A percentile compares a stretch with the other conserved stretches of the same genome.
Conservation (phyloP, 1,140 invertebrate species). For the Zaprionus davidi region DNA sequence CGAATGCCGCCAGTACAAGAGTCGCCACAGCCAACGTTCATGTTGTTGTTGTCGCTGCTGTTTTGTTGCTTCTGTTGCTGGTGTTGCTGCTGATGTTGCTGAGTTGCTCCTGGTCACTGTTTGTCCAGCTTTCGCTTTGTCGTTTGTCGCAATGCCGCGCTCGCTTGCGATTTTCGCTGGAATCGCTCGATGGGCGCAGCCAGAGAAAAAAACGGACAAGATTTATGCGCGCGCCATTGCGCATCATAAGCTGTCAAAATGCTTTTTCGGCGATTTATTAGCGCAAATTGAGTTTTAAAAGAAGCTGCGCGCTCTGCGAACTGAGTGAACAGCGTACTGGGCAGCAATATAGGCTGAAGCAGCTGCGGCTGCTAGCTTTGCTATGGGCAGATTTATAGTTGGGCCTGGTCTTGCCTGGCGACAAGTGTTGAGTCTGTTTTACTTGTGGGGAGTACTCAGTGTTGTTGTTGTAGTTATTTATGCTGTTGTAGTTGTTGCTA, state of each 20-base stretch:
- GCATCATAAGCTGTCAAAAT: slow-evolving; percentile 82
- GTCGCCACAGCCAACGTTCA: slow-evolving; percentile 16
- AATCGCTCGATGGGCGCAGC: slow-evolving; percentile 48
- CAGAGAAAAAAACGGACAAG: slow-evolving; percentile 53
- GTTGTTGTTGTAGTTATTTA: slow-evolving; percentile 21
- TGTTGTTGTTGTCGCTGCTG: background rate
- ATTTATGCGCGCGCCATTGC: slow-evolving; percentile 79
- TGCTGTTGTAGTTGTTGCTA: slow-evolving; percentile 9
- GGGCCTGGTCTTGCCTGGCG: slow-evolving; percentile 15
- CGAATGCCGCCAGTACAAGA: slow-evolving; percentile 64
- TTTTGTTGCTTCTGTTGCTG: background rate
- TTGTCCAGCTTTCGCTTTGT: slow-evolving; percentile 37
- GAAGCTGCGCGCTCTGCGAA: slow-evolving; percentile 49
- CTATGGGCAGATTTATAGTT: slow-evolving; percentile 60
- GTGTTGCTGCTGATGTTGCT: slow-evolving; percentile 3
- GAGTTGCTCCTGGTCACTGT: slow-evolving; percentile 11
- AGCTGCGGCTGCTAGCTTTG: background rate
- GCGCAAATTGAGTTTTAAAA: slow-evolving; percentile 83
- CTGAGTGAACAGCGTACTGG: slow-evolving; percentile 14
- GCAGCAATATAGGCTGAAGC: slow-evolving; percentile 16
- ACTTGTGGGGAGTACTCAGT: slow-evolving; percentile 16
- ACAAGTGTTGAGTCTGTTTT: slow-evolving; percentile 46
- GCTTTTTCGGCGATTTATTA: slow-evolving; percentile 82
- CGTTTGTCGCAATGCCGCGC: slow-evolving; percentile 58
- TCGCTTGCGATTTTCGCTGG: slow-evolving; percentile 61